phyloP scores from a whole-genome alignment of 2,797 vertebrate species.

The Cyprinodon diabolis region DNA sequence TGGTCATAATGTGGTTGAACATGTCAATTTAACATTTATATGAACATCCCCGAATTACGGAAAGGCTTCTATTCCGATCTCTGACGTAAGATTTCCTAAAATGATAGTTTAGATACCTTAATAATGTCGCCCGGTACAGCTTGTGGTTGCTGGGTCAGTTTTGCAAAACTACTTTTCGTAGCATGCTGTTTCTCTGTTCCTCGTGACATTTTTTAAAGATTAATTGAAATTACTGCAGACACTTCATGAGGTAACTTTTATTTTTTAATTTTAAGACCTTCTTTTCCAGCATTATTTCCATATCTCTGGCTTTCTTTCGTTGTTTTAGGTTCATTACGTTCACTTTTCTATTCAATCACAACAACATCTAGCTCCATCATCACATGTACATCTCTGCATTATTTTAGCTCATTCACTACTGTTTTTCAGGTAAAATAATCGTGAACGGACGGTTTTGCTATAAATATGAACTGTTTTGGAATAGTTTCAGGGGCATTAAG shows the following conservation, averaged over 20 bases:
- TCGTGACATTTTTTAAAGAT: conserved; percentile 9
- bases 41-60: background rate
- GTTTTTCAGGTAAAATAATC: background rate
- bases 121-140: background rate
- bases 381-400: background rate
- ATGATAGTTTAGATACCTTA: background rate
- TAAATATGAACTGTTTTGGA: no score
- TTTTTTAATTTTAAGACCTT: background rate
- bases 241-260: background rate
- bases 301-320: background rate
- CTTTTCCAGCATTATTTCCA: no score
- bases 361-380: background rate
- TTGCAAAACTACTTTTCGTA: conserved; percentile 45
- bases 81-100: background rate
- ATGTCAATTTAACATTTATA: conserved; percentile 20
- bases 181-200: conserved; percentile 19
- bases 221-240: background rate
- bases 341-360: background rate
- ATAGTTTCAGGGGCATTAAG: background rate
- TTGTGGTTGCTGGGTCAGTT: conserved; percentile 41
- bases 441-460: background rate
- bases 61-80: background rate
- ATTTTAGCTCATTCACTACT: background rate
- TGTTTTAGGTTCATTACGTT: background rate
- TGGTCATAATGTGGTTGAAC: conserved; percentile 27